Evolutionary conservation across 2,113 vertebrate species (phyloP), one percentile per base, ranked within the genome.

Genomic region (Nothoprocta perdicaria): DNA sequence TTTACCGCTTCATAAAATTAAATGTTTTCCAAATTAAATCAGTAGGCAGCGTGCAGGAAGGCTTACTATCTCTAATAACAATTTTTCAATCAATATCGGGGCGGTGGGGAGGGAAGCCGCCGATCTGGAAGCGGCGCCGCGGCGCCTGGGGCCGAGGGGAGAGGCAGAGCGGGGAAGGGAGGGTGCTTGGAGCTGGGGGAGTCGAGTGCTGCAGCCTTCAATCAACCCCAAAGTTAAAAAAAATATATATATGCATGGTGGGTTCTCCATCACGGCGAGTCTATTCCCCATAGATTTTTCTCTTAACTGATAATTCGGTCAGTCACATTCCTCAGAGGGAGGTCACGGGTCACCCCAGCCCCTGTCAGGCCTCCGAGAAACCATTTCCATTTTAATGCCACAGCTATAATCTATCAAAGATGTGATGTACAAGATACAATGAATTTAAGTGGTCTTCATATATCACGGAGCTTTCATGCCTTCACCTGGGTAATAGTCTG

Each of bases 331-430:
- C 98, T 98, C 98, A 96, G 97, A 97, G 97, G 97, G 98, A 98
- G 98, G 98, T 98, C 98, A 98, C 1, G 85, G 98, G 98, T 98
- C 97, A 93, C 91, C 96, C 96, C 89, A 96, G 97, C 97, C 97
- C 98, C 97, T 98, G 98, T 98, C 98, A 98, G 97, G 97, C 97
- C 98, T 98, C 98, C 97, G 98, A 97, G 97, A 98, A 99, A 98
- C 98, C 97, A 99, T 99, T 99, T 99, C 99, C 98, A 99, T 99
- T 99, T 99, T 99, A 99, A 99, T 99, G 98, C 98, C 98, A 98
- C 98, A 98, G 98, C 98, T 98, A 98, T 98, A 98, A 99, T 99
- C 98, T 98, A 98, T 99, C 98, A 98, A 97, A 98, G 97, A 98
- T 97, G 98, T 98, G 98, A 99, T 97, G 98, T 98, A 99, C 98